phyloP scores from a whole-genome alignment of 2,888 invertebrate genomes.

The Yponomeuta evonymella region DNA sequence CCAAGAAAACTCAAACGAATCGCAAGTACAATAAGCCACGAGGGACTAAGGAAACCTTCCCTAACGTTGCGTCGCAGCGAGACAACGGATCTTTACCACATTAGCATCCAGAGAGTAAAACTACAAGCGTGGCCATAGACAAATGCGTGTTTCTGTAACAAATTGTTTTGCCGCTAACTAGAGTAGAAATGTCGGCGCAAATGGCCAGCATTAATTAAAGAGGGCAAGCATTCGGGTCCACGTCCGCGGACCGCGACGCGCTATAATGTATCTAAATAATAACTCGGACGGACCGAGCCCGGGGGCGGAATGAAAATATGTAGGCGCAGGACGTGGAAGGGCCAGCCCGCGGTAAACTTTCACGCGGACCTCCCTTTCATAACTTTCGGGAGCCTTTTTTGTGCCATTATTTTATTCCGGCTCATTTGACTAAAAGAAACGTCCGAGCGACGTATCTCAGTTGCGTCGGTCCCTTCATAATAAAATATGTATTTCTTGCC shows the following conservation, averaged over 20 bases:
- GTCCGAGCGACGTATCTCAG: conserved; percentile 53
- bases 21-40: neutral
- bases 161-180: conserved; percentile 1
- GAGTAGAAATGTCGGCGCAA: conserved; percentile 9
- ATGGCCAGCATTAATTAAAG: conserved; percentile 68
- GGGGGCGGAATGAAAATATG: conserved; percentile 30
- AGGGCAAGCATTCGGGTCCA: conserved; percentile 50
- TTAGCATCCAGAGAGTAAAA: neutral
- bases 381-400: conserved; percentile 69
- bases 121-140: neutral
- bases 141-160: conserved; percentile 4
- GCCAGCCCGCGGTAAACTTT: conserved; percentile 56
- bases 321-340: conserved; percentile 46
- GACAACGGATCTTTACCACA: neutral
- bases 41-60: neutral
- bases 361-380: conserved; percentile 56
- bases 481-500: conserved; percentile 64
- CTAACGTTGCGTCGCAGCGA: neutral
- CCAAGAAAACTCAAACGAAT: neutral
- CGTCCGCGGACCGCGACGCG: conserved; percentile 30
- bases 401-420: conserved; percentile 68
- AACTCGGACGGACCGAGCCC: conserved; percentile 49
- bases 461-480: conserved; percentile 55
- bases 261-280: conserved; percentile 49
- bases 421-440: conserved; percentile 71